These are phyloP conservation scores for Eupithecia dodoneata DNA, from an alignment of 2,888 invertebrate genomes.

Conservation along the genomic window DNA sequence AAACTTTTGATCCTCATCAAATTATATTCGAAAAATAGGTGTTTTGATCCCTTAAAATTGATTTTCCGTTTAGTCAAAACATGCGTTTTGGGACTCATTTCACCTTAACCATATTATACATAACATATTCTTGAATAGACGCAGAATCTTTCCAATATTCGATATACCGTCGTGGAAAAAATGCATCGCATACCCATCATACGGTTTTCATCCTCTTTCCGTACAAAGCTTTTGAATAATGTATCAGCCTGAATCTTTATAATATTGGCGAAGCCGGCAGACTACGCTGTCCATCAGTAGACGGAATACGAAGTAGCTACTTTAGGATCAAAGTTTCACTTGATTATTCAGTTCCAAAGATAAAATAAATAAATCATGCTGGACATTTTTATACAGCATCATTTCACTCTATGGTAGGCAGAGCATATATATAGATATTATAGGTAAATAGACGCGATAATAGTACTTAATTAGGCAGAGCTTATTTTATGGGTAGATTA, in stretches of 20 bases:
- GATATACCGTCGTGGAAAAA: conserved; percentile 20
- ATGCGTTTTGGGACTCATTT: no score
- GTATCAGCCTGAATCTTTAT: conserved; percentile 42
- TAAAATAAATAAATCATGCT: not conserved
- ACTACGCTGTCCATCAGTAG: conserved; percentile 43
- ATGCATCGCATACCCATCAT: conserved; percentile 41
- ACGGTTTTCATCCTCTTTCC: conserved; percentile 25
- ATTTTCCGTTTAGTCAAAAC: no score
- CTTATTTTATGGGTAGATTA: no score
- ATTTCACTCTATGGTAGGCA: not conserved
- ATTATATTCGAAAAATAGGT: no score
- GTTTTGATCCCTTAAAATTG: no score
- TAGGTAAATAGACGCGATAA: no score
- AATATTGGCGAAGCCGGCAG: conserved; percentile 39
- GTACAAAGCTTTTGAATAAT: conserved; percentile 41
- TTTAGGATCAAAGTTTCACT: conserved; percentile 17
- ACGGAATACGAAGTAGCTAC: conserved; percentile 25
- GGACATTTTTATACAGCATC: not conserved
- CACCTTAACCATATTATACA: no score
- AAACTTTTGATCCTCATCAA: no score
- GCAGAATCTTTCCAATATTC: not conserved
- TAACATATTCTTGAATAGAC: not conserved
- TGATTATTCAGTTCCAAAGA: not conserved
- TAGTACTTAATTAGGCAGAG: no score
- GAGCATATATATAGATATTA: no score